Percentiles rank a stretch among this genome's conserved stretches.
Conservation (phyloP, 2,797 vertebrate species). For the Eulemur rubriventer region DNA sequence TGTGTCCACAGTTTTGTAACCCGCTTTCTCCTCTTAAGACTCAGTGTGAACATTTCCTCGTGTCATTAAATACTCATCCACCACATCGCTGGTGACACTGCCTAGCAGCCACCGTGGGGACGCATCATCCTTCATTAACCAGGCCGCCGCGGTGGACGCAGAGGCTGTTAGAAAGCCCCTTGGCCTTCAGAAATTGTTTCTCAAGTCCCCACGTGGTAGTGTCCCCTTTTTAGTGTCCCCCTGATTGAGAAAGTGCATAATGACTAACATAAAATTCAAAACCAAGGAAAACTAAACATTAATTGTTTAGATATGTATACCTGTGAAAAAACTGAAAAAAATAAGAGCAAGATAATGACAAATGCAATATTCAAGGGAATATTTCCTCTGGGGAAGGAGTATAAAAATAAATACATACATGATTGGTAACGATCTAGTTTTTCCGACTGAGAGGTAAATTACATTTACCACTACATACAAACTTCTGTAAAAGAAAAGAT, state of each 20-base stretch:
- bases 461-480: neutral
- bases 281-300: neutral
- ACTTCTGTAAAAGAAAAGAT: neutral
- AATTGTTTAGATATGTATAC: neutral
- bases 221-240: neutral
- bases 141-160: accelerated
- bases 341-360: neutral
- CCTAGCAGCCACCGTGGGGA: neutral
- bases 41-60: neutral
- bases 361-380: neutral
- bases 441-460: neutral
- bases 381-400: neutral
- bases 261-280: neutral
- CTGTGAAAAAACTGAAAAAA: neutral
- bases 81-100: neutral
- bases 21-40: neutral
- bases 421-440: neutral
- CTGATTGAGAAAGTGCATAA: neutral
- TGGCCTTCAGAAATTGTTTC: neutral
- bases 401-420: neutral
- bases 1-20: neutral
- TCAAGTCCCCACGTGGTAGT: neutral
- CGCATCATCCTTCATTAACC: neutral
- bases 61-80: neutral
- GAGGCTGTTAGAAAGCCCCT: neutral